A percentile compares a stretch with the other conserved stretches of the same genome.
Conservation (phyloP, 1,140 invertebrate species). For the Triops cancriformis region DNA sequence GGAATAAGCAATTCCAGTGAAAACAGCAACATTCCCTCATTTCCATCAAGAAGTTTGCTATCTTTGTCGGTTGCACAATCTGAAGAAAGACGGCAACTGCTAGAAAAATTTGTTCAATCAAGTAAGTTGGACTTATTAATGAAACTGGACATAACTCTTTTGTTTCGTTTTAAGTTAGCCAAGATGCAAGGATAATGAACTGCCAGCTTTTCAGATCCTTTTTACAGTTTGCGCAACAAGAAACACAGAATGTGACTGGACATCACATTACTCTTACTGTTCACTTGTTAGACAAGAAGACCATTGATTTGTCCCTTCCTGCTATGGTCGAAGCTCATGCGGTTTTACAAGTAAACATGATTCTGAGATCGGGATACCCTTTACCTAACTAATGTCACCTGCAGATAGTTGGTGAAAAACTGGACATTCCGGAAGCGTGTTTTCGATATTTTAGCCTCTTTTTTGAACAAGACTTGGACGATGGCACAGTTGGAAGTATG, state of each 20-base stretch:
- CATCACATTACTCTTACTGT: neutral
- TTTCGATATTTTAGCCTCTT: neutral
- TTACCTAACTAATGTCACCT: neutral
- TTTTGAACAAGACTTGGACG: neutral
- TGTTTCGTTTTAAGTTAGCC: neutral
- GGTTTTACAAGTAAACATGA: neutral
- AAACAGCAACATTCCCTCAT: neutral
- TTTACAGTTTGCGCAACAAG: neutral
- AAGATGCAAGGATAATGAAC: neutral
- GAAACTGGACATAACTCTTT: neutral
- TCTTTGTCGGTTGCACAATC: neutral
- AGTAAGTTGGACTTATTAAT: neutral
- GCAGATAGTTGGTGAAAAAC: neutral
- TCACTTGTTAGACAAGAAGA: neutral
- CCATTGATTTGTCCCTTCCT: neutral
- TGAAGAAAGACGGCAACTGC: neutral
- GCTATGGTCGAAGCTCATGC: neutral
- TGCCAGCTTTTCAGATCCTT: neutral
- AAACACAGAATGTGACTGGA: constrained; percentile 1
- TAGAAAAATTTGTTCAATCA: neutral
- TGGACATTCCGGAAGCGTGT: neutral
- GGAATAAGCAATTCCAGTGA: neutral
- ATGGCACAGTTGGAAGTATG: neutral
- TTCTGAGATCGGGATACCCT: neutral
- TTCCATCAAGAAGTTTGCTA: neutral